These are phyloP conservation scores for Samia ricini DNA, from an alignment of 1,140 invertebrate species.

Conservation along the genomic window DNA sequence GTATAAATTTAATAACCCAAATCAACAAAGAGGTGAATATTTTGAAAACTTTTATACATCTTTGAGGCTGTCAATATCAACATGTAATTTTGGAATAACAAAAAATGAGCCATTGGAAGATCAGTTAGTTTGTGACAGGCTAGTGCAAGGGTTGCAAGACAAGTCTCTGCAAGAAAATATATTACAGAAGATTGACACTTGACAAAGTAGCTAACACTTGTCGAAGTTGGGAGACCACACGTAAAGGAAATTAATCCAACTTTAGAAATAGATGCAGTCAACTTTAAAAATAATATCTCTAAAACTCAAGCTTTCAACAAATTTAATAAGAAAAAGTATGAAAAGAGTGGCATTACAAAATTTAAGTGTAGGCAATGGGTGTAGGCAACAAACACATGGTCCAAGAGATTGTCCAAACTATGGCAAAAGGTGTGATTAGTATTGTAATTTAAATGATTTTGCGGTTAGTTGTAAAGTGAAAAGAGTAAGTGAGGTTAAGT, in stretches of 20 bases:
- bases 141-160: not conserved
- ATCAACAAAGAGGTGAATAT: not conserved
- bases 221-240: not conserved
- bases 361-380: slow-evolving; percentile 12
- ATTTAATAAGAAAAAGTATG: not conserved
- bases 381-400: slow-evolving; percentile 13
- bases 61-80: no score
- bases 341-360: not conserved
- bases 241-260: slow-evolving; percentile 12
- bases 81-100: no score
- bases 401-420: not conserved
- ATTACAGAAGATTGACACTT: slow-evolving; percentile 2
- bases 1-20: slow-evolving; percentile 13
- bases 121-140: no score
- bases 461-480: slow-evolving; percentile 1
- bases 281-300: not conserved
- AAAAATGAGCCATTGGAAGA: no score
- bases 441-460: not conserved
- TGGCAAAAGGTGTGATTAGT: not conserved
- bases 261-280: not conserved
- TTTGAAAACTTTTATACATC: not conserved
- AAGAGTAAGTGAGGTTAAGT: not conserved
- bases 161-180: slow-evolving; percentile 6
- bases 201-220: slow-evolving; percentile 7
- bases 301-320: not conserved